Evolutionary conservation across 2,113 vertebrate genomes (phyloP).

Genomic region (Chaenogobius annularis): DNA sequence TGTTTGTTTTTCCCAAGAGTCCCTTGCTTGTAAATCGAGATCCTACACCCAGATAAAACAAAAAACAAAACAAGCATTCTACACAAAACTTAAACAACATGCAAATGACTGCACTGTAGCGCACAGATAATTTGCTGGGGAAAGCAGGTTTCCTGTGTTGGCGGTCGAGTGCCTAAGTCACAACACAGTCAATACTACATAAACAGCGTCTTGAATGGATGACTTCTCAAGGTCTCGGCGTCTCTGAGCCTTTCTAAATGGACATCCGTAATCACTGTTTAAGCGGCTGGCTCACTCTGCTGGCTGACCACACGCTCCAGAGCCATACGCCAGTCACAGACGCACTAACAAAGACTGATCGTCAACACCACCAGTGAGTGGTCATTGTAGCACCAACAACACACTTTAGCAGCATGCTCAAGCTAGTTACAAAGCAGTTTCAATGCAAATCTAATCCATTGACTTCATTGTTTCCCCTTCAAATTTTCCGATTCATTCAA

Average conservation of each 20-base stretch:
- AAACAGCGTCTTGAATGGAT: constrained; percentile 67
- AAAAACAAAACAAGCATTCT: too few species aligned
- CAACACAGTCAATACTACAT: constrained; percentile 58
- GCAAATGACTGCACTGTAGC: background rate
- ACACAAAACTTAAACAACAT: background rate
- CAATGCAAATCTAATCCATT: background rate
- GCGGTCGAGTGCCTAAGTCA: constrained; percentile 18
- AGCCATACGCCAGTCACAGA: constrained; percentile 37
- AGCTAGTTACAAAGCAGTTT: constrained; percentile 6
- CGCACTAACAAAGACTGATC: constrained; percentile 70
- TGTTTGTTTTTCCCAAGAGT: constrained; percentile 14
- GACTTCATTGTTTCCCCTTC: background rate
- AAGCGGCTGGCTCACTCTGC: constrained; percentile 48
- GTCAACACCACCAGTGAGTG: constrained; percentile 44
- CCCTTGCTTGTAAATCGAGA: background rate
- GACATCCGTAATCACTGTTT: constrained; percentile 77
- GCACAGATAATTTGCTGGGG: background rate
- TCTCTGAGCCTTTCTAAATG: constrained; percentile 61
- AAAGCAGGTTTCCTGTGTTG: constrained; percentile 8
- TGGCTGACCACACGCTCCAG: constrained; percentile 50
- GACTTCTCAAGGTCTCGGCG: constrained; percentile 73
- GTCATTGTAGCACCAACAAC: constrained; percentile 33
- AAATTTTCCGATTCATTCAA: background rate
- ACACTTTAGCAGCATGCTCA: constrained; percentile 29
- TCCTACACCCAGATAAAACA: background rate